Evolutionary conservation across 2,113 vertebrate species (phyloP), one percentile per base, ranked within the genome.

Genomic region (Percina caprodes): DNA sequence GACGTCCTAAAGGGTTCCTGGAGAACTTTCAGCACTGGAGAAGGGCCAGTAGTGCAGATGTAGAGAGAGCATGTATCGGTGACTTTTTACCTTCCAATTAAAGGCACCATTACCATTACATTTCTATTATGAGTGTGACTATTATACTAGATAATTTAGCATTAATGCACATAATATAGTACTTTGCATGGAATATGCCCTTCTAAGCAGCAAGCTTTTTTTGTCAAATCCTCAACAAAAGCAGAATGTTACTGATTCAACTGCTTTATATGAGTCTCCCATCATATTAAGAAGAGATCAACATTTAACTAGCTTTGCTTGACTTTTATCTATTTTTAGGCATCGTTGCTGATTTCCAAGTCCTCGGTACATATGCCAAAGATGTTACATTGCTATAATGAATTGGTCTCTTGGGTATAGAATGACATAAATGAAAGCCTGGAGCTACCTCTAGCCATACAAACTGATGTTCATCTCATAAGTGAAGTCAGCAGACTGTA

Each of bases 311-410:
- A 21, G 45, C 65, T 49, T 72, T 71, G n/a, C 51, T 48, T 71
- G 48, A 77, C 86, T 88, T 83, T 79, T 52, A 79, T 86, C 79
- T 88, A 82, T 83, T 87, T 74, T 54, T 77, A 58, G 51, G 33
- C 30, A 4, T 49, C 56, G 77, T 69, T 80, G 39, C 65, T 79
- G 55, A 65, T 80, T 61, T 82, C 67, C 9, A 3, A 30, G 59
- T 66, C 15, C 45, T 69, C 26, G 24, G 26, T 66, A 62, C 9
- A 2, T 67, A 15, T 46, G 30, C n/a, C 66, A 48, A 30, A 89
- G 61, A 77, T 63, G 59, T 59, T 51, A 51, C 62, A 58, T 42
- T 51, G 61, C 51, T 26, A 55, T 61, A 16, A 48, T 19, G 52
- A 30, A 70, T 42, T 42, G 39, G 46, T 88, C 88, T 77, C 86